Conservation (phyloP, 1,140 invertebrate genomes). For the Holotrichia oblita region DNA sequence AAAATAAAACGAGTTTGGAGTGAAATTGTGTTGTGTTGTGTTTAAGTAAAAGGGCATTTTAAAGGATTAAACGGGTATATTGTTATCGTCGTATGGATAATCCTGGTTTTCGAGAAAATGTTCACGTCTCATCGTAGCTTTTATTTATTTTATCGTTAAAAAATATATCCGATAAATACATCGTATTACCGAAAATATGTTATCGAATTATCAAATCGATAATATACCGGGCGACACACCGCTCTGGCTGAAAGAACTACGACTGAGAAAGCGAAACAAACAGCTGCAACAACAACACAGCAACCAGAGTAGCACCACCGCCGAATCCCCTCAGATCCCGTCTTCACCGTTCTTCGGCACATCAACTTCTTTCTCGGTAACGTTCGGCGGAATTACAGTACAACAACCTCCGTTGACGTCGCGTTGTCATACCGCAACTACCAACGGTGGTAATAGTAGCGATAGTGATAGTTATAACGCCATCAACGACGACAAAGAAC, state of each 20-base stretch:
- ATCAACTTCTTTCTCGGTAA: conserved; percentile 34
- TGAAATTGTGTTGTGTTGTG: background rate
- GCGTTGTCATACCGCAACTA: conserved; percentile 41
- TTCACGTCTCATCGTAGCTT: background rate
- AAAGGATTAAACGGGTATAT: background rate
- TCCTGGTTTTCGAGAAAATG: background rate
- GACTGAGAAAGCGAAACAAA: conserved; percentile 53
- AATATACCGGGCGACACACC: conserved; percentile 47
- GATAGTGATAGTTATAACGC: background rate
- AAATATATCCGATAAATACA: no score
- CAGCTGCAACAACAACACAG: conserved; percentile 45
- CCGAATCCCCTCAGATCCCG: background rate
- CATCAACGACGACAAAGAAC: background rate
- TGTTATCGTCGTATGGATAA: background rate
- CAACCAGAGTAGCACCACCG: background rate
- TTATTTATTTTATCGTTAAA: no score
- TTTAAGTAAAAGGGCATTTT: background rate
- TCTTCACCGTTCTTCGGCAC: conserved; percentile 12
- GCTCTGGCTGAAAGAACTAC: conserved; percentile 57
- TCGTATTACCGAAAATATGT: conserved; percentile 9
- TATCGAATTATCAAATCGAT: background rate
- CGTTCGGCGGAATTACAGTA: conserved; percentile 42
- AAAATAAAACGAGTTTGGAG: background rate
- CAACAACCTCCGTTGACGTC: conserved; percentile 49
- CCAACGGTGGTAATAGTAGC: background rate